phyloP scores from a whole-genome alignment of 2,797 vertebrate species.

The Threskiornis aethiopicus region DNA sequence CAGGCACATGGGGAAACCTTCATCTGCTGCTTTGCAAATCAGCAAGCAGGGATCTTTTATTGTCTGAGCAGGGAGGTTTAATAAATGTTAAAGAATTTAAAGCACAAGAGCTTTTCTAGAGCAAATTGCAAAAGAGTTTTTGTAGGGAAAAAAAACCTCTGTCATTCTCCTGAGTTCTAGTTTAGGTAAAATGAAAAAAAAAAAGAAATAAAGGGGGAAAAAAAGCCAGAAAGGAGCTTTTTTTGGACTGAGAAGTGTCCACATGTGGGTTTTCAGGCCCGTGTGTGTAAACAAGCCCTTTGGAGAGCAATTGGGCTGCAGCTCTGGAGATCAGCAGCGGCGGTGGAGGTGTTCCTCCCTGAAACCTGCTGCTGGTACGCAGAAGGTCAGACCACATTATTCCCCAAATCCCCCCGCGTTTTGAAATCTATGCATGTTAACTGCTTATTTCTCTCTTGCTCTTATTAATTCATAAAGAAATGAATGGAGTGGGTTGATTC shows the following conservation, averaged over 20 bases:
- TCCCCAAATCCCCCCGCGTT: not conserved
- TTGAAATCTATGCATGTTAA: not conserved
- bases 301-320: rapidly evolving
- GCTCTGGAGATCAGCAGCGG: not conserved
- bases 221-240: not conserved
- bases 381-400: not conserved
- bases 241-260: not conserved
- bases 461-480: constrained; percentile 53
- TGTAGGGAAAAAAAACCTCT: not conserved
- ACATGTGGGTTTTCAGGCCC: not conserved
- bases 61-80: not conserved
- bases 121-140: not conserved
- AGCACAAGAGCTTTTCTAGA: not conserved
- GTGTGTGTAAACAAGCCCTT: not conserved
- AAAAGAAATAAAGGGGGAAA: rapidly evolving
- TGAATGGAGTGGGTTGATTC: not conserved
- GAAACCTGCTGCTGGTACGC: not conserved
- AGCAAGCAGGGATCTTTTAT: rapidly evolving
- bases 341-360: not conserved
- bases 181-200: not conserved
- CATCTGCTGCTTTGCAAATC: not conserved
- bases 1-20: not conserved
- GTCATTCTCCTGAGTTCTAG: not conserved
- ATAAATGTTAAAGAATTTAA: not conserved
- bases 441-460: constrained; percentile 7